A percentile compares a stretch with the other conserved stretches of the same genome.
Evolutionary conservation across 1,140 invertebrate species (phyloP).

Genomic region (Drosophila lini): DNA sequence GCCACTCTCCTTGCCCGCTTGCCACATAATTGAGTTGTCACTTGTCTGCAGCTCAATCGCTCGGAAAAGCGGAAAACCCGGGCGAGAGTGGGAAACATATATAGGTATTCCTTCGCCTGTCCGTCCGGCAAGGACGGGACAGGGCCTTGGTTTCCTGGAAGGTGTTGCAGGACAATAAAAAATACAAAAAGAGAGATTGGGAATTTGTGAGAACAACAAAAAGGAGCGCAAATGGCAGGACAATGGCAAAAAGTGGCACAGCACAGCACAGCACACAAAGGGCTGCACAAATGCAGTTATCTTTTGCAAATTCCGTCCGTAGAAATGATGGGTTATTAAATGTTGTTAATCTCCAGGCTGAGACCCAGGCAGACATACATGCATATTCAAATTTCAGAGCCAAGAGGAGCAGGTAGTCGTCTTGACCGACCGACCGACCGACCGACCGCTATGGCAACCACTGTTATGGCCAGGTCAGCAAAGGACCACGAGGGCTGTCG

Average conservation of each 20-base stretch:
- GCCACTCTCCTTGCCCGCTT: not conserved
- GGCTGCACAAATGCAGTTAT: conserved; percentile 73
- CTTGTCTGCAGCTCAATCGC: conserved; percentile 36
- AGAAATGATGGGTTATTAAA: conserved; percentile 81
- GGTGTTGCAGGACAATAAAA: conserved; percentile 66
- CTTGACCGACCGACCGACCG: conserved; percentile 2
- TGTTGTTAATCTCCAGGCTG: conserved; percentile 67
- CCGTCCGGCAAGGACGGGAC: not conserved
- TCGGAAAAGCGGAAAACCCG: not conserved
- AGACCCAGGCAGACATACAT: too few relatives aligned
- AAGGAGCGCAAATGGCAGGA: conserved; percentile 65
- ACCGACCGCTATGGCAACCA: conserved; percentile 19
- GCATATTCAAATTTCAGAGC: conserved; percentile 67
- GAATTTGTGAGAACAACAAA: conserved; percentile 51
- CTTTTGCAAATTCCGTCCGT: conserved; percentile 50
- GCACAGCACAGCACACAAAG: conserved; percentile 34
- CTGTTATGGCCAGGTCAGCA: conserved; percentile 52
- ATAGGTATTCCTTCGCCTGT: conserved; percentile 4
- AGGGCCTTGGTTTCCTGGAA: conserved; percentile 46
- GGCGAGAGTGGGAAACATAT: not conserved
- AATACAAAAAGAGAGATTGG: conserved; percentile 51
- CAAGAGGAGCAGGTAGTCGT: conserved; percentile 24
- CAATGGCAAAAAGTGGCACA: conserved; percentile 75
- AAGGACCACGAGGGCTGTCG: not conserved
- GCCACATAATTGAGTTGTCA: conserved; percentile 54